phyloP scores from a whole-genome alignment of 2,797 vertebrate species.

The Tapera naevia region DNA sequence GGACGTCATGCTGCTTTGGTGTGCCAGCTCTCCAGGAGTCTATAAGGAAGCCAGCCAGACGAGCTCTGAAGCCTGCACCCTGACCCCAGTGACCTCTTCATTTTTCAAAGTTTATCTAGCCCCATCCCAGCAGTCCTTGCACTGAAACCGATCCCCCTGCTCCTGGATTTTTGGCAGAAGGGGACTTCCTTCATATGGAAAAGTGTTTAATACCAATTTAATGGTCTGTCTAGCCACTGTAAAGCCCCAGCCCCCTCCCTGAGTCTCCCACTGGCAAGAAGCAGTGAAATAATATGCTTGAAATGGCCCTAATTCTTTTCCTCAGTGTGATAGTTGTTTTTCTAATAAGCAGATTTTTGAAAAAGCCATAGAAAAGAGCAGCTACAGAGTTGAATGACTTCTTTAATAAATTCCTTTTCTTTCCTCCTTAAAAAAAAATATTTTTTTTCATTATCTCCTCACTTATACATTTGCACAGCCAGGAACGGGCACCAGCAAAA shows the following conservation, averaged over 20 bases:
- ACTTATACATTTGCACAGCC: not conserved
- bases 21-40: conserved; percentile 74
- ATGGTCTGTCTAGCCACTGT: conserved; percentile 79
- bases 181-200: conserved; percentile 79
- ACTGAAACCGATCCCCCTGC: conserved; percentile 74
- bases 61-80: conserved; percentile 70
- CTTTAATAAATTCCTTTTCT: not conserved
- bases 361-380: not conserved
- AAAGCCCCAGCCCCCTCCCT: conserved; percentile 30
- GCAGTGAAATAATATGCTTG: conserved; percentile 63
- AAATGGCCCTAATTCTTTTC: conserved; percentile 54
- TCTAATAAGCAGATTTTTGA: conserved; percentile 16
- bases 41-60: conserved; percentile 83
- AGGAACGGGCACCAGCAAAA: not conserved
- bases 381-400: not conserved
- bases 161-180: conserved; percentile 74
- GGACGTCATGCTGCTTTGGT: conserved; percentile 65
- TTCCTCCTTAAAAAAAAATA: not conserved
- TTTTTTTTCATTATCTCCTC: not conserved
- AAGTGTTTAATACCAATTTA: conserved; percentile 81
- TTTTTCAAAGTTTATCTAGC: conserved; percentile 77
- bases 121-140: conserved; percentile 62
- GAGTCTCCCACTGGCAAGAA: conserved; percentile 55
- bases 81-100: conserved; percentile 77
- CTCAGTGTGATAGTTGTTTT: conserved; percentile 33